Evolutionary conservation across 2,888 invertebrate genomes (phyloP), one percentile per base, ranked within the genome.

Genomic region (Cremastinae sp.): DNA sequence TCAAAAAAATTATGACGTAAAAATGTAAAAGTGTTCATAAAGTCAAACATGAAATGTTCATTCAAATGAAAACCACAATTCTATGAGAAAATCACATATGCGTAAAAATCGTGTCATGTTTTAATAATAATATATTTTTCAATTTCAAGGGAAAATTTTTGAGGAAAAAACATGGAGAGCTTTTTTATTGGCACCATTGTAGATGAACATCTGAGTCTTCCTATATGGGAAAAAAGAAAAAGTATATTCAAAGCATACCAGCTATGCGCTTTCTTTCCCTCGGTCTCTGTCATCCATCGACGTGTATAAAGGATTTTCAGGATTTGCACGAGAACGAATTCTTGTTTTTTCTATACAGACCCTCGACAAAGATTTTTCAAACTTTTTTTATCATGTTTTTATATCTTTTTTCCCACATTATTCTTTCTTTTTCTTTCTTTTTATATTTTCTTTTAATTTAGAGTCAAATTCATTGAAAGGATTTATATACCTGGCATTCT

Each of bases 131-230:
- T n/a, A n/a, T n/a, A n/a, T n/a, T n/a, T n/a, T n/a, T n/a, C n/a
- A n/a, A n/a, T n/a, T n/a, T n/a, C n/a, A n/a, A n/a, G n/a, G n/a
- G 37, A 37, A 41, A 39, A 20, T 14, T 22, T n/a, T 14, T 14
- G 65, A 56, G 59, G 68, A 56, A 55, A 18, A 55, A 62, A 43
- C 58, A 65, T 37, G 70, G 76, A 71, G 66, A 79, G 80, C 78
- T 79, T 84, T 75, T 85, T 84, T 84, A 83, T 84, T 81, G 78
- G 78, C 72, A 82, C 83, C 81, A 83, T 86, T 82, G 80, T 71
- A 70, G 78, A 72, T 78, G 79, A 86, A 86, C 85, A 85, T 83
- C 86, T 86, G 85, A 81, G 83, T 68, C 83, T 79, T 83, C 49
- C 53, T 74, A 69, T 37, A 9, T 49, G 69, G 47, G 56, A 47